Conservation (phyloP, 2,797 vertebrate genomes). For the Chelmon rostratus region DNA sequence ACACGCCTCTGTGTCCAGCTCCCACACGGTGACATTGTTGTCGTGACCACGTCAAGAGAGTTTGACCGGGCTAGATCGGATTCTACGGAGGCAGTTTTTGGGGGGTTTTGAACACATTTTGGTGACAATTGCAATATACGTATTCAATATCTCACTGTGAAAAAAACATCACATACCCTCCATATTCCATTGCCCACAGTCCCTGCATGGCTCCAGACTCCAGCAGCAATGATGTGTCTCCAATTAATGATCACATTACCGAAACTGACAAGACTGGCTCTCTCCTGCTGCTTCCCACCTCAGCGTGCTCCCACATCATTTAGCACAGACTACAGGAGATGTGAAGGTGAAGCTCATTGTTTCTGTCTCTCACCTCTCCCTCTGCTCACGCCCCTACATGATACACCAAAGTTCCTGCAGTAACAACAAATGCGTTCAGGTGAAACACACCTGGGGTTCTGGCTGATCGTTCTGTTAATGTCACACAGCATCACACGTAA, state of each 20-base stretch:
- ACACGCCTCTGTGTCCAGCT: constrained; percentile 57
- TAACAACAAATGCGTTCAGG: constrained; percentile 10
- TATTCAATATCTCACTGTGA: no score
- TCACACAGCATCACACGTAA: constrained; percentile 2
- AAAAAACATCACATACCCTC: no score
- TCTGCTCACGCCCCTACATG: constrained; percentile 19
- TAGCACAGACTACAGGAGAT: constrained; percentile 44
- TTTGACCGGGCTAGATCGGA: not conserved
- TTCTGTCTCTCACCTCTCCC: constrained; percentile 35
- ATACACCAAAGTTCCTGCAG: constrained; percentile 4
- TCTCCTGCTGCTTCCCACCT: constrained; percentile 30
- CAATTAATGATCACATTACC: constrained; percentile 33
- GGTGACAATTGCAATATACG: not conserved
- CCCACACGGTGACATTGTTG: constrained; percentile 62
- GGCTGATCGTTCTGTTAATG: constrained; percentile 1
- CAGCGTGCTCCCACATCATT: constrained; percentile 52
- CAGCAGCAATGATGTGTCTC: not conserved
- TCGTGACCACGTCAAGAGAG: constrained; percentile 27
- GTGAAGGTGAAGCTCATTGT: constrained; percentile 41
- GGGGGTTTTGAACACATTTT: not conserved
- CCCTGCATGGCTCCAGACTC: constrained; percentile 7
- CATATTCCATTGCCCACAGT: not conserved
- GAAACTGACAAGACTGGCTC: constrained; percentile 24
- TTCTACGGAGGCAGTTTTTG: not conserved
- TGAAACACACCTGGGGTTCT: not conserved